Base-by-base conservation (phyloP, 2,888 invertebrate genomes). In the Cataglyphis albicans region DNA sequence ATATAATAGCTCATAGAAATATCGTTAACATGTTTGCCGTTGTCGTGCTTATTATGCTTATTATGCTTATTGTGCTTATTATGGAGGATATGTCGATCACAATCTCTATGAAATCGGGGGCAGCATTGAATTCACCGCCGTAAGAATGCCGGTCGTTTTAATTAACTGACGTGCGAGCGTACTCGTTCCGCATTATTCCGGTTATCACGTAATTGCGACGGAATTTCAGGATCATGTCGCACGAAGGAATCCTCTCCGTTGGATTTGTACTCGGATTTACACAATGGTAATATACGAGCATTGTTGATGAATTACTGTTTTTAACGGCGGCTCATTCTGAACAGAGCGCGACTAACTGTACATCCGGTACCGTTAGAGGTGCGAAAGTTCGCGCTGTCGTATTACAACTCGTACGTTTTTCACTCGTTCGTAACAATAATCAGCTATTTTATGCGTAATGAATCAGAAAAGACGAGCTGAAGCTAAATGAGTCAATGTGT, bases 281-380 rank as follows among this genome's bases (percentile, higher is more conserved):
- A 52, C 64, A 64, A 64, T 64, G 52, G 10, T 29, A 81, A 78
- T 76, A 57, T 64, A 83, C 73, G 52, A n/a, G 52, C 35, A 68
- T 59, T 52, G 57, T 67, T 83, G 38, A 70, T 72, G 48, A 84
- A 75, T 82, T 70, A 32, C 57, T 10, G 35, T 38, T 25, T 21
- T 29, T 32, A 61, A 57, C 35, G 35, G 35, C 52, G 18, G 25
- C n/a, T 73, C 52, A 21, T 52, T 18, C 7, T 32, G 48, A 67
- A 52, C 55, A 61, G 52, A 52, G 35, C 12, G 48, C 29, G 63
- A 29, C 35, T 86, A 87, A 89, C 88, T 67, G 87, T 89, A 84
- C 21, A 35, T 44, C 9, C 25, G 35, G 65, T 81, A 73, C 88
- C 84, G 89, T 89, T 89, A 87, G 63, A 29, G 35, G 61, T 48